phyloP scores from a whole-genome alignment of 2,113 vertebrate species.

The Platysteira castanea region DNA sequence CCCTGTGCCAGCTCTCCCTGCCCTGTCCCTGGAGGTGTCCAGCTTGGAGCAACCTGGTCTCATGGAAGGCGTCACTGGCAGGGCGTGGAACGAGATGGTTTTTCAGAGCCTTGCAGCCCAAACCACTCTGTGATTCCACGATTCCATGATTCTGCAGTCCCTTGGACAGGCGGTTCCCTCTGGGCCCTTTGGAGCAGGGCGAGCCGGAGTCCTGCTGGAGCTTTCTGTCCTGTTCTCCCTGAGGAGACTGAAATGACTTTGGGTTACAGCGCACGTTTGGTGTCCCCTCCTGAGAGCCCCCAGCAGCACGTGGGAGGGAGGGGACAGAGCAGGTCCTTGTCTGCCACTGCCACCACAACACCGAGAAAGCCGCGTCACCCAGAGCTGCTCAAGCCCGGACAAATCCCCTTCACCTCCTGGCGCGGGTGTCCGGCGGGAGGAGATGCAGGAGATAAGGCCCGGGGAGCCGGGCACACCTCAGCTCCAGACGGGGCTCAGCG shows the following conservation, averaged over 20 bases:
- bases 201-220: accelerated
- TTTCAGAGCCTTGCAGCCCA: neutral
- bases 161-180: neutral
- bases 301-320: accelerated
- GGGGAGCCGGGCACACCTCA: neutral
- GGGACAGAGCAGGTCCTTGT: accelerated
- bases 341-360: accelerated
- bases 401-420: accelerated
- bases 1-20: neutral
- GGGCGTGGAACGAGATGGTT: neutral
- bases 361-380: accelerated
- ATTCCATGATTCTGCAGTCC: neutral
- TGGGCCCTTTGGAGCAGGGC: accelerated
- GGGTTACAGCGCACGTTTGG: accelerated
- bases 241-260: accelerated
- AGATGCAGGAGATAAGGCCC: neutral
- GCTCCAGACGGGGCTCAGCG: neutral
- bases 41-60: too few relatives aligned
- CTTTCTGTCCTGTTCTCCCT: neutral
- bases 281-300: neutral
- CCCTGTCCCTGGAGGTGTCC: neutral
- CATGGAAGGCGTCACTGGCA: neutral
- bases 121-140: neutral
- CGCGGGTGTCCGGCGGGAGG: accelerated
- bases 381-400: neutral